A percentile compares a stretch with the other conserved stretches of the same genome.
These are phyloP conservation scores for Drosophila emarginata DNA, from an alignment of 2,888 invertebrate genomes.

Conservation along the genomic window DNA sequence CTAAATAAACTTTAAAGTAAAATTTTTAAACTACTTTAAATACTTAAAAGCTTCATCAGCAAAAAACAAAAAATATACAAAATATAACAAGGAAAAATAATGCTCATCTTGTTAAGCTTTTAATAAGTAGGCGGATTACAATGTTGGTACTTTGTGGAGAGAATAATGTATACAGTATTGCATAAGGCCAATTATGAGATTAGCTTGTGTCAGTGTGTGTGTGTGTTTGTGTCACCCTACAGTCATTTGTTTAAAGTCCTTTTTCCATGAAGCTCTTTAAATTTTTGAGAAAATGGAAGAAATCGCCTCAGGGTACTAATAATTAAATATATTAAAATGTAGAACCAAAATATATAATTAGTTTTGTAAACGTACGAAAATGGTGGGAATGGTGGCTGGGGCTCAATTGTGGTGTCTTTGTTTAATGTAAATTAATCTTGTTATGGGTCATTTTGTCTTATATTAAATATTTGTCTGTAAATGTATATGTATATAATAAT, in stretches of 20 bases:
- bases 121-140: conserved; percentile 5
- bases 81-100: background rate
- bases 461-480: too few species aligned
- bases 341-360: too few species aligned
- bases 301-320: background rate
- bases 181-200: conserved; percentile 1
- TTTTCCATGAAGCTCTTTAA: background rate
- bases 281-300: background rate
- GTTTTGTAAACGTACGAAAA: too few species aligned
- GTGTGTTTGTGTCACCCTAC: background rate
- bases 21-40: too few species aligned
- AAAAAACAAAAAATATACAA: background rate
- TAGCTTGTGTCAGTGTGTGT: background rate
- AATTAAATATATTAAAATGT: too few species aligned
- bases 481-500: too few species aligned
- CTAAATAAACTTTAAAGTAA: too few species aligned
- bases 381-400: too few species aligned
- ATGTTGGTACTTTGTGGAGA: background rate
- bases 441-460: too few species aligned
- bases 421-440: too few species aligned
- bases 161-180: background rate
- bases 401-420: too few species aligned
- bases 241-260: background rate
- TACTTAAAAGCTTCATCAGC: background rate
- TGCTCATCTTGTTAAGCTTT: conserved; percentile 6